Conservation (phyloP, 2,113 vertebrate genomes). For the Psittacus erithacus region DNA sequence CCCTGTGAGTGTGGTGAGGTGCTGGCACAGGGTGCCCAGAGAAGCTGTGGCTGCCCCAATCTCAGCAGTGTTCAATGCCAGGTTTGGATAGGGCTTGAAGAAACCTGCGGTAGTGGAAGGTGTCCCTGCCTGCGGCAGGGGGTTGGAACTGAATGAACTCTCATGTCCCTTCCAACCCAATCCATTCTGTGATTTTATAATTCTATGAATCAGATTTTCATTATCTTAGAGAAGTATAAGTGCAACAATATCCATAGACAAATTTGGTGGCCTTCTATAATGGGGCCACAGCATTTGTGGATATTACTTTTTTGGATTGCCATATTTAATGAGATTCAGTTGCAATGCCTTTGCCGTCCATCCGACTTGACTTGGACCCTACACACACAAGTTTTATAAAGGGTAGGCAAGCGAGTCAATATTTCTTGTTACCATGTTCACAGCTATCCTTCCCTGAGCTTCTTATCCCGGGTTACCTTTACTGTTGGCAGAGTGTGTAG, state of each 20-base stretch:
- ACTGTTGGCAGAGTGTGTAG: not conserved
- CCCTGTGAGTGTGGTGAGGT: too few species aligned
- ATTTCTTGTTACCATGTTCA: not conserved
- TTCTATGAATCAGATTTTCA: not conserved
- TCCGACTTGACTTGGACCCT: not conserved
- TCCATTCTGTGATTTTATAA: not conserved
- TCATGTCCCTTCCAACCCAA: not conserved
- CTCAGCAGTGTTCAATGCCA: not conserved
- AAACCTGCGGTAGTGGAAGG: not conserved
- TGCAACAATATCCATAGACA: not conserved
- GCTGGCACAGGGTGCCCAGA: too few species aligned
- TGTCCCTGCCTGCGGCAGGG: not conserved
- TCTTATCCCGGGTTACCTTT: not conserved
- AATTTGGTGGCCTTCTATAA: not conserved
- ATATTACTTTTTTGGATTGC: not conserved
- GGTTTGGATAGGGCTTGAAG: not conserved
- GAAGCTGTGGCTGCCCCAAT: too few species aligned
- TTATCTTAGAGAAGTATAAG: not conserved
- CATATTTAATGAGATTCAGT: not conserved
- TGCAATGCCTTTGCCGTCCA: not conserved
- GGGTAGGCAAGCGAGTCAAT: fast-evolving
- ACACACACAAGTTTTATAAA: not conserved
- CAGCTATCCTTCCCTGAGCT: not conserved
- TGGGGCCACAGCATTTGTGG: not conserved
- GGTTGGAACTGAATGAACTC: not conserved